A percentile compares a stretch with the other conserved stretches of the same genome.
Conservation (phyloP, 2,888 invertebrate species). For the Hirtodrosophila confusa region DNA sequence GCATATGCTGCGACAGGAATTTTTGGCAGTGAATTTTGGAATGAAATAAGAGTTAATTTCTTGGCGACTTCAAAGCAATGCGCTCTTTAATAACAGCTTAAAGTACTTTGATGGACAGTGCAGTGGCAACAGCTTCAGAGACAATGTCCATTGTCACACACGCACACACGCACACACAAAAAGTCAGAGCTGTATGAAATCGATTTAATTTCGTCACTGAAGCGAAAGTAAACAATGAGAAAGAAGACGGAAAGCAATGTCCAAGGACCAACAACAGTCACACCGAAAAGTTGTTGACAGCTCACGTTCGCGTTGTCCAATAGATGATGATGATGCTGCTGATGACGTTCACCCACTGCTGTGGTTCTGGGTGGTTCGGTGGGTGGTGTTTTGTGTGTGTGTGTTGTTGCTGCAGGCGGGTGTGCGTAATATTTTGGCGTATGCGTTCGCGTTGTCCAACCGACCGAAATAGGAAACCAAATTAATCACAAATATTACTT, state of each 20-base stretch:
- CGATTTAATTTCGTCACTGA: constrained; percentile 72
- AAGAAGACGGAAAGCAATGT: constrained; percentile 21
- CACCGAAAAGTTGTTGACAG: constrained; percentile 71
- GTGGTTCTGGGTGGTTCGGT: neutral
- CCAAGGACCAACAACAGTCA: constrained; percentile 33
- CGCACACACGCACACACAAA: constrained; percentile 4
- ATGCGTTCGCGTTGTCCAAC: constrained; percentile 60
- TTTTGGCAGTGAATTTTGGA: constrained; percentile 9
- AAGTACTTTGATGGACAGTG: constrained; percentile 17
- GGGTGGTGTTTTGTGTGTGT: neutral
- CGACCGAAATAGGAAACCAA: constrained; percentile 67
- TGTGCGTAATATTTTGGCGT: constrained; percentile 57
- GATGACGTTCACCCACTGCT: constrained; percentile 35
- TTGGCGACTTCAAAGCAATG: constrained; percentile 16
- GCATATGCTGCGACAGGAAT: constrained; percentile 38
- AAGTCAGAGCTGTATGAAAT: constrained; percentile 51
- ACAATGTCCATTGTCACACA: constrained; percentile 14
- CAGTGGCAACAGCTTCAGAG: neutral
- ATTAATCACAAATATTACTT: constrained; percentile 78
- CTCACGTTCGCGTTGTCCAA: constrained; percentile 71
- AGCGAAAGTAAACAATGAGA: constrained; percentile 62
- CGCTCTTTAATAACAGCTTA: constrained; percentile 39
- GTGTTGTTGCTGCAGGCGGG: constrained; percentile 27
- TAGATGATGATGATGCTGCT: constrained; percentile 66
- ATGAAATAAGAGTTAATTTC: constrained; percentile 25